Evolutionary conservation across 1,140 invertebrate species (phyloP).

Genomic region (Cydia strobilella): DNA sequence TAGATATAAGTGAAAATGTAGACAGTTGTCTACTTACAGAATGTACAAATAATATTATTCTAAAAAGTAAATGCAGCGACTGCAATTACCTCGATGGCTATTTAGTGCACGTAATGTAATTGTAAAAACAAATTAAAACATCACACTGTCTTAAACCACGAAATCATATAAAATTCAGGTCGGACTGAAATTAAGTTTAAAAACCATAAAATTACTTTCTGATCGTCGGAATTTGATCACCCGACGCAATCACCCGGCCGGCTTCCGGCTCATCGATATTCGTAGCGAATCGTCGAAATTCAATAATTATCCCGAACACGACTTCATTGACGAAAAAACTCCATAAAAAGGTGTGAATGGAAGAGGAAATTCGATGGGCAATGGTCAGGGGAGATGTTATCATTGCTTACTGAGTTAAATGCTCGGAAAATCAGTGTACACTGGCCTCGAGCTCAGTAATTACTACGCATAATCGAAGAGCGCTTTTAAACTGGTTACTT

Average conservation of each 20-base stretch:
- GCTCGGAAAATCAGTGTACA: neutral
- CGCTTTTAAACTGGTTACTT: neutral
- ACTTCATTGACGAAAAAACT: slow-evolving; percentile 78
- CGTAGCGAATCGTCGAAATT: slow-evolving; percentile 79
- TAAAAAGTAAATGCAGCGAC: neutral
- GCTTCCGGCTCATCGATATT: slow-evolving; percentile 79
- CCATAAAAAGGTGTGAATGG: slow-evolving; percentile 77
- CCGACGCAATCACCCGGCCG: slow-evolving; percentile 67
- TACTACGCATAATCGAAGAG: neutral
- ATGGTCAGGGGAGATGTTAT: slow-evolving; percentile 23
- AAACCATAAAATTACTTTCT: slow-evolving; percentile 78
- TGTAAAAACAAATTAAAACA: slow-evolving; percentile 53
- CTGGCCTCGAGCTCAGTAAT: neutral
- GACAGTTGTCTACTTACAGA: too few species aligned
- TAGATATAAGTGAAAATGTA: too few species aligned
- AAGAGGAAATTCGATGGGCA: slow-evolving; percentile 57
- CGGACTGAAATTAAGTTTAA: slow-evolving; percentile 63
- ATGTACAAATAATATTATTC: neutral
- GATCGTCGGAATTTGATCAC: slow-evolving; percentile 69
- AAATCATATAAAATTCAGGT: slow-evolving; percentile 36
- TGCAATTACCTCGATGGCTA: slow-evolving; percentile 42
- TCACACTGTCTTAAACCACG: slow-evolving; percentile 21
- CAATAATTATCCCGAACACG: slow-evolving; percentile 79
- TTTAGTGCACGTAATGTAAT: slow-evolving; percentile 2
- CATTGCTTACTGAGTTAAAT: neutral